A percentile compares a stretch with the other conserved stretches of the same genome.
Conservation (phyloP, 2,113 vertebrate genomes). For the Erythrolamprus reginae region DNA sequence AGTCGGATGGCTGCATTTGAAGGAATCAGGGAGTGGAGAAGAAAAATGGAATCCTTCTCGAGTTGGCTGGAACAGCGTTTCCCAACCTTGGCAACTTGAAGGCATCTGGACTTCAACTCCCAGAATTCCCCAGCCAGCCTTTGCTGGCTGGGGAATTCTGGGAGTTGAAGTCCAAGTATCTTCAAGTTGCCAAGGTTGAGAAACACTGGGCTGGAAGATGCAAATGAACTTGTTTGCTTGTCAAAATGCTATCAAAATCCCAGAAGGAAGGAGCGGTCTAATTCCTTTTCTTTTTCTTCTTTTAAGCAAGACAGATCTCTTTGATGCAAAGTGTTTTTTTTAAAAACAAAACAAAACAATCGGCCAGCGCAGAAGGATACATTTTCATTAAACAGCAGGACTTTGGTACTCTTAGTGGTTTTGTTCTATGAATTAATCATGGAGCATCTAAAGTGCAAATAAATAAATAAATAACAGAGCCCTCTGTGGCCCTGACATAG, state of each 20-base stretch:
- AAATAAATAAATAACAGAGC: slow-evolving; percentile 61
- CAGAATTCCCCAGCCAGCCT: too few relatives aligned
- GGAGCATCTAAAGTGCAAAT: slow-evolving; percentile 58
- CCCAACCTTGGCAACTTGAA: too few relatives aligned
- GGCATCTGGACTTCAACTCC: too few relatives aligned
- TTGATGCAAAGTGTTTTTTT: slow-evolving; percentile 67
- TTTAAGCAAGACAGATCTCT: slow-evolving; percentile 59
- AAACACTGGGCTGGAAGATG: too few relatives aligned
- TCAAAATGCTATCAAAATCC: slow-evolving; percentile 66
- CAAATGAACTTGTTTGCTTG: slow-evolving; percentile 67
- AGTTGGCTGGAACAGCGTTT: slow-evolving; percentile 58
- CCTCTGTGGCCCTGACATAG: slow-evolving; percentile 52
- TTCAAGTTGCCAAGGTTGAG: too few relatives aligned
- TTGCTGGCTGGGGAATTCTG: too few relatives aligned
- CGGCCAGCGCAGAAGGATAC: slow-evolving; percentile 34
- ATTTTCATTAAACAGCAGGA: slow-evolving; percentile 62
- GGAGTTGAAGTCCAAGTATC: too few relatives aligned
- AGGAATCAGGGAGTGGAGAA: neutral
- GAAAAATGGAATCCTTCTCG: slow-evolving; percentile 40
- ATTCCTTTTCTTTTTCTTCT: neutral
- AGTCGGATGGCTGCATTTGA: neutral
- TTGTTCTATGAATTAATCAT: slow-evolving; percentile 74
- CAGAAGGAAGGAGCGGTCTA: slow-evolving; percentile 43
- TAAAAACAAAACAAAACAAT: slow-evolving; percentile 59
- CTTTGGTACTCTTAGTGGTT: slow-evolving; percentile 58